phyloP scores from a whole-genome alignment of 2,797 vertebrate genomes.

The Periophthalmus magnuspinnatus region DNA sequence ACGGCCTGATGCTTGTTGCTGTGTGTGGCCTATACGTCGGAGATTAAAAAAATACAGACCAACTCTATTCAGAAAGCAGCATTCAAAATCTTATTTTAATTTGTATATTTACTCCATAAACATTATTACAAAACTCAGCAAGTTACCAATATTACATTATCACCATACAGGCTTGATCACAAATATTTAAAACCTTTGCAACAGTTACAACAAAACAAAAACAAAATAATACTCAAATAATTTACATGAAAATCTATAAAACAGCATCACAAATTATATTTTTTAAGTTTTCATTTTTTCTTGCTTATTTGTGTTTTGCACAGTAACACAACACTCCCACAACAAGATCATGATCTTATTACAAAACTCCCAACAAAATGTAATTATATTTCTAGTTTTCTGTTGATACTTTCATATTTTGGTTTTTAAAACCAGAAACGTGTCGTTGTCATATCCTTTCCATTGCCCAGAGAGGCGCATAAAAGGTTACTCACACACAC shows the following conservation, averaged over 20 bases:
- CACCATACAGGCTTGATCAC: conserved; percentile 99
- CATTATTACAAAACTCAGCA: conserved; percentile 99
- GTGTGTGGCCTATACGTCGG: conserved; percentile 12
- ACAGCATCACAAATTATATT: conserved; percentile 98
- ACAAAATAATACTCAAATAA: conserved; percentile 99
- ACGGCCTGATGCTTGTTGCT: not conserved
- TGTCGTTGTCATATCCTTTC: conserved; percentile 98
- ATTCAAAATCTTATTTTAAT: conserved; percentile 98
- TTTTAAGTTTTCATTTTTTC: conserved; percentile 86
- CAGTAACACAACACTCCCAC: conserved; percentile 99
- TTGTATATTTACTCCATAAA: conserved; percentile 99
- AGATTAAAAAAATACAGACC: conserved; percentile 72
- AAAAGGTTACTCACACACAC: conserved; percentile 99
- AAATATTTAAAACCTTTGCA: conserved; percentile 99
- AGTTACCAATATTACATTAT: conserved; percentile 99
- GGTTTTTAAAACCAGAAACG: conserved; percentile 99
- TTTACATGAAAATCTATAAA: conserved; percentile 99
- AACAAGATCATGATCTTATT: conserved; percentile 98
- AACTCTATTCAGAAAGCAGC: conserved; percentile 87
- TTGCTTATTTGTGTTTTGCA: conserved; percentile 96
- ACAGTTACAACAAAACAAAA: conserved; percentile 98
- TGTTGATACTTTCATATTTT: conserved; percentile 98
- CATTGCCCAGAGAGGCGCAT: conserved; percentile 94
- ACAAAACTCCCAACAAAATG: conserved; percentile 99
- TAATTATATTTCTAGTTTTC: conserved; percentile 81